phyloP scores from a whole-genome alignment of 1,140 invertebrate species.

The Adoxophyes honmai region DNA sequence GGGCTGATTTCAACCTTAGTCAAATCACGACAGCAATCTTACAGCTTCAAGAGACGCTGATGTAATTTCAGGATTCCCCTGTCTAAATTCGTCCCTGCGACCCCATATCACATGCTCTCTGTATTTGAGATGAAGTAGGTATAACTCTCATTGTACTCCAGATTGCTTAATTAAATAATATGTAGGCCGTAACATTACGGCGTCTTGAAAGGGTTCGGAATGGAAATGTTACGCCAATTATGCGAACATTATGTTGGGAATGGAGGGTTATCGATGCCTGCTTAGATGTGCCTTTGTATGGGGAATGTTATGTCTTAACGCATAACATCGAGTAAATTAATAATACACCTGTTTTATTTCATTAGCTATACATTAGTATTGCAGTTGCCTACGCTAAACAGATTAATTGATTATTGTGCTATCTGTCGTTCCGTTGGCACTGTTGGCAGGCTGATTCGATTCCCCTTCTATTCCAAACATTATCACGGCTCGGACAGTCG shows the following conservation, averaged over 20 bases:
- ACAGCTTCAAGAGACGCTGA: slow-evolving; percentile 25
- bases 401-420: background rate
- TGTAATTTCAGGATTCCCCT: slow-evolving; percentile 19
- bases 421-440: background rate
- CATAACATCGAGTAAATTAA: background rate
- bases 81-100: slow-evolving; percentile 11
- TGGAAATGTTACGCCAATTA: slow-evolving; percentile 75
- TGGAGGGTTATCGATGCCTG: slow-evolving; percentile 63
- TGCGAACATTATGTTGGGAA: slow-evolving; percentile 71
- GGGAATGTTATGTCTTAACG: slow-evolving; percentile 10
- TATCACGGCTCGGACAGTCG: slow-evolving; percentile 60
- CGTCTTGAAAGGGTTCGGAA: slow-evolving; percentile 73
- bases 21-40: background rate
- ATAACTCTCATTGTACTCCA: slow-evolving; percentile 67
- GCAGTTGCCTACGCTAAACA: background rate
- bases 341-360: background rate
- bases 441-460: slow-evolving; percentile 1
- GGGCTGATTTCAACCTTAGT: too few species aligned
- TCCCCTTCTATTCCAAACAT: slow-evolving; percentile 41
- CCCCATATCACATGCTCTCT: slow-evolving; percentile 16
- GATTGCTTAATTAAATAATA: slow-evolving; percentile 76
- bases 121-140: slow-evolving; percentile 44
- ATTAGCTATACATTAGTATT: background rate
- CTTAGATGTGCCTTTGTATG: slow-evolving; percentile 19
- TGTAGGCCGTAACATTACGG: slow-evolving; percentile 69